A percentile compares a stretch with the other conserved stretches of the same genome.
These are phyloP conservation scores for Leptobrachium ailaonicum DNA, from an alignment of 2,113 vertebrate species.

Conservation along the genomic window DNA sequence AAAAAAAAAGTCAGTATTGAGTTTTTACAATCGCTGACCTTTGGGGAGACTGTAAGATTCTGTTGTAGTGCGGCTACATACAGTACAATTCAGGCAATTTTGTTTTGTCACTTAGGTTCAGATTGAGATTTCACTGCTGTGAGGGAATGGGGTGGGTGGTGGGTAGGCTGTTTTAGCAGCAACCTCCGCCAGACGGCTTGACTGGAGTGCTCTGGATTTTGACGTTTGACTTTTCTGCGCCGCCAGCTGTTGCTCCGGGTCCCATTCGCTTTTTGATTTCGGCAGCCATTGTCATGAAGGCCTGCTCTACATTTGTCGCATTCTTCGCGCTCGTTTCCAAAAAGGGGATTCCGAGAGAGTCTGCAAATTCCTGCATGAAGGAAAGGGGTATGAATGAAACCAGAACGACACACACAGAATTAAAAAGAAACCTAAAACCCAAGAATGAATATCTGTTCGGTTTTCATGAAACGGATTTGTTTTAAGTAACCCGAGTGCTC, in stretches of 20 bases:
- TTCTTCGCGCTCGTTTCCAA: constrained; percentile 98
- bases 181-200: constrained; percentile 91
- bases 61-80: constrained; percentile 98
- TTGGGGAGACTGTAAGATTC: constrained; percentile 82
- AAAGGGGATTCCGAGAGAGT: constrained; percentile 93
- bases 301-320: constrained; percentile 97
- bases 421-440: too few species aligned
- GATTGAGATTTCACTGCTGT: constrained; percentile 82
- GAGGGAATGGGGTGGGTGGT: constrained; percentile 66
- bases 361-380: constrained; percentile 85
- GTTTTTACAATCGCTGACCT: constrained; percentile 85
- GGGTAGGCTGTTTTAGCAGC: constrained; percentile 77
- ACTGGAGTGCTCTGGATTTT: constrained; percentile 98
- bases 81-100: constrained; percentile 94
- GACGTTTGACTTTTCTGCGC: constrained; percentile 91
- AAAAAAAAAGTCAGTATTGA: constrained; percentile 83
- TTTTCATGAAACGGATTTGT: too few species aligned
- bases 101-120: constrained; percentile 79
- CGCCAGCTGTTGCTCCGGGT: constrained; percentile 86
- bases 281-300: constrained; percentile 98
- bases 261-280: constrained; percentile 99
- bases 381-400: constrained; percentile 39
- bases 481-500: too few species aligned
- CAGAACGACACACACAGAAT: neutral
- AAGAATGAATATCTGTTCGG: too few species aligned